These are phyloP conservation scores for Apostichopus leukothele DNA, from an alignment of 53 echinoderm and acorn worm genomes.

Conservation along the genomic window DNA sequence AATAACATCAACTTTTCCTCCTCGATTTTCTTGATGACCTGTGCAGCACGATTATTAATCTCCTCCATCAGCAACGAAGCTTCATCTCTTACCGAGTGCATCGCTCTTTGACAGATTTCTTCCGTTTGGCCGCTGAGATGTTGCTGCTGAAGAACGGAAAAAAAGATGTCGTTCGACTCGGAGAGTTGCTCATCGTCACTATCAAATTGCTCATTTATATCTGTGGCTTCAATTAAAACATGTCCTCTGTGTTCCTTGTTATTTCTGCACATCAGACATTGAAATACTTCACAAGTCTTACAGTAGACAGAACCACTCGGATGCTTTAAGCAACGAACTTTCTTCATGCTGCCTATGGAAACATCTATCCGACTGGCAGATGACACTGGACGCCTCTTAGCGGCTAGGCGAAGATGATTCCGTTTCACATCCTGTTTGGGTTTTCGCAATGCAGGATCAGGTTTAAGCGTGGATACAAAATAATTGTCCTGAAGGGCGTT, in stretches of 20 bases:
- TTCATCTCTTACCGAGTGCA: constrained; percentile 26
- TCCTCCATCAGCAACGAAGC: constrained; percentile 24
- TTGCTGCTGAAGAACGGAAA: constrained; percentile 31
- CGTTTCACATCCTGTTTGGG: background rate
- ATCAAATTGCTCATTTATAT: background rate
- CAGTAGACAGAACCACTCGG: constrained; percentile 38
- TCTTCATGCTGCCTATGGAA: background rate
- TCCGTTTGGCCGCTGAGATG: constrained; percentile 36
- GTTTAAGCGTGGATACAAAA: constrained; percentile 19
- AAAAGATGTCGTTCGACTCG: constrained; percentile 3
- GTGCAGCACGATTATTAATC: constrained; percentile 22
- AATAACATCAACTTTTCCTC: constrained; percentile 39
- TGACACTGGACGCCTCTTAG: constrained; percentile 3
- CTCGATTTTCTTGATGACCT: constrained; percentile 42
- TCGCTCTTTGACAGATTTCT: constrained; percentile 23
- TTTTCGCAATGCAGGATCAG: background rate
- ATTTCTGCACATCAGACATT: constrained; percentile 27
- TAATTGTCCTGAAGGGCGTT: constrained; percentile 35
- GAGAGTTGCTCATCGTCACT: constrained; percentile 18
- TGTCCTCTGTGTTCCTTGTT: constrained; percentile 42
- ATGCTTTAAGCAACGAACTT: background rate
- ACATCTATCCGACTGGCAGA: background rate
- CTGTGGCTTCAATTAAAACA: constrained; percentile 15
- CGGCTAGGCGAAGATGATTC: background rate
- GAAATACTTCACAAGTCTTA: constrained; percentile 26